phyloP scores from a whole-genome alignment of 2,888 invertebrate species.

The Leptinotarsa rubiginosa region DNA sequence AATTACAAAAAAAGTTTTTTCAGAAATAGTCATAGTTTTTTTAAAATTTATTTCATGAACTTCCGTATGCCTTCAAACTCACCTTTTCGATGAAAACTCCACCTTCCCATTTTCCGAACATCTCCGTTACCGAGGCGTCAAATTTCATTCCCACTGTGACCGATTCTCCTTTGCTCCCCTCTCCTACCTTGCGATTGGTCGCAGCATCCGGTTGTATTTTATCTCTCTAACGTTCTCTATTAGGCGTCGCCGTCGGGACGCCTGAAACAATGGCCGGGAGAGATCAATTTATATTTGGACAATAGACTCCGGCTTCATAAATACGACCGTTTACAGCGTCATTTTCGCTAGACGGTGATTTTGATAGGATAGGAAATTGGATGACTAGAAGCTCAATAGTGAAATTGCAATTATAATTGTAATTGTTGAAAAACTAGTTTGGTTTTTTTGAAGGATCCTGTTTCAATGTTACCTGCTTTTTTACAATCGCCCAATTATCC shows the following conservation, averaged over 20 bases:
- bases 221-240: constrained; percentile 48
- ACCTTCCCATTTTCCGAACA: background rate
- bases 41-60: no score
- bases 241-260: constrained; percentile 55
- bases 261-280: constrained; percentile 50
- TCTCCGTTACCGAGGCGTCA: constrained; percentile 32
- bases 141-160: constrained; percentile 37
- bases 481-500: no score
- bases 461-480: no score
- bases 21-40: no score
- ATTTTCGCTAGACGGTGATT: background rate
- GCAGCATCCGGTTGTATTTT: constrained; percentile 59
- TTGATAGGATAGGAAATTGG: background rate
- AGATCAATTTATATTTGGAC: constrained; percentile 34
- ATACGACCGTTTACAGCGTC: constrained; percentile 39
- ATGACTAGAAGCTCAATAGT: background rate
- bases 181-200: constrained; percentile 55
- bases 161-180: constrained; percentile 30
- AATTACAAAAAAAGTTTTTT: no score
- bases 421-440: no score
- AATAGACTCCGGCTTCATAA: constrained; percentile 35
- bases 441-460: no score
- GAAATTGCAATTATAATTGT: no score
- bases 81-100: background rate
- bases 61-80: background rate